Base-by-base conservation (phyloP, 2,888 invertebrate genomes). In the Acrobasis repandana region DNA sequence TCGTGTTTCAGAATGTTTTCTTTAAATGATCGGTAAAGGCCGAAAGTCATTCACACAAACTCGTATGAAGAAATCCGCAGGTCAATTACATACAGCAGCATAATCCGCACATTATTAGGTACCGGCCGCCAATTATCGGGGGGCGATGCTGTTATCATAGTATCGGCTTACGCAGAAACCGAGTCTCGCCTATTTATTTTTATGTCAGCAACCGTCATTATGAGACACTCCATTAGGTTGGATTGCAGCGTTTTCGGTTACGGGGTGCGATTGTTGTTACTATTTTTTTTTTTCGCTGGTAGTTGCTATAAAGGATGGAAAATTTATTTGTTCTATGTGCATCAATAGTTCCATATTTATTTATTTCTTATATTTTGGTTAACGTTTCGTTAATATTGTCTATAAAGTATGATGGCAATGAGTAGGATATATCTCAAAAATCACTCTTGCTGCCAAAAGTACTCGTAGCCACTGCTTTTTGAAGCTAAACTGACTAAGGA, bases 121-220 rank as follows among this genome's bases (percentile, higher is more conserved):
- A 60, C 51, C 81, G 77, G 79, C 86, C 83, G 86, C 89, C 91
- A 91, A 92, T 91, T 90, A 91, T 92, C 85, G 90, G 80, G 89
- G 90, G 89, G 86, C 85, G 86, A 86, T 86, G 88, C 88, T 91
- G 92, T 92, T 92, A 92, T 92, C 92, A 92, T 90, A 92, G 92
- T 92, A 92, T 92, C 92, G 88, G 90, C 92, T 92, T 92, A 92
- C 92, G 88, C 88, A 91, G 91, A 91, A 91, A 91, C 92, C 84
- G 92, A 91, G 85, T 90, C 91, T 90, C 84, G 90, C 88, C 92
- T 92, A 92, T 92, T 92, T 92, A 91, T 92, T 92, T 92, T 92
- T 92, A 92, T 92, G 92, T 92, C 92, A 91, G 90, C 90, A 90
- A 90, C 90, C 90, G 90, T 90, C 92, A 91, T 92, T 90, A 91